These are phyloP conservation scores for Fregetta grallaria DNA, from an alignment of 2,113 vertebrate species.

Conservation along the genomic window DNA sequence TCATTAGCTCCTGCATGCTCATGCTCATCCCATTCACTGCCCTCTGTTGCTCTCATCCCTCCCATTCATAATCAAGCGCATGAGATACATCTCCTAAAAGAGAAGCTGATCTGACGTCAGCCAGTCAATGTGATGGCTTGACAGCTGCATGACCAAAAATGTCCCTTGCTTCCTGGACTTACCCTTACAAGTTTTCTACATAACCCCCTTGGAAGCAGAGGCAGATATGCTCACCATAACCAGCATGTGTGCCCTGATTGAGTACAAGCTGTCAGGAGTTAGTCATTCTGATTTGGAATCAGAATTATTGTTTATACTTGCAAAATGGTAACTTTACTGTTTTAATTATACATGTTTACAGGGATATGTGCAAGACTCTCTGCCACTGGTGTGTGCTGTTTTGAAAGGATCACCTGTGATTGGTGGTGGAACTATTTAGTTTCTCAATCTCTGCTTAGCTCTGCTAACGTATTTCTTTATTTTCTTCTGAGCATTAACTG, in stretches of 20 bases:
- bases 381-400: neutral
- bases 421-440: neutral
- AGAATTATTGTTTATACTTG: neutral
- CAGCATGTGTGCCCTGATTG: accelerated
- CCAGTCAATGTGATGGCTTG: neutral
- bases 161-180: neutral
- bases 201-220: neutral
- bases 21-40: neutral
- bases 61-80: neutral
- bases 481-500: neutral
- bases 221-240: neutral
- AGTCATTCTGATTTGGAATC: neutral
- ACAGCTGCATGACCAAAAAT: neutral
- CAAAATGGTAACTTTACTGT: neutral
- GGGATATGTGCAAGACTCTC: neutral
- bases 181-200: neutral
- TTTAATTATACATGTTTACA: neutral
- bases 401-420: neutral
- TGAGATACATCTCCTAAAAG: neutral
- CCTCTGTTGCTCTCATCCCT: neutral
- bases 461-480: neutral
- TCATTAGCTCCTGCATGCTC: neutral
- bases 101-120: neutral
- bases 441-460: neutral
- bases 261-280: neutral